Base-by-base conservation (phyloP, 2,113 vertebrate genomes). In the Coptodon rendalli region DNA sequence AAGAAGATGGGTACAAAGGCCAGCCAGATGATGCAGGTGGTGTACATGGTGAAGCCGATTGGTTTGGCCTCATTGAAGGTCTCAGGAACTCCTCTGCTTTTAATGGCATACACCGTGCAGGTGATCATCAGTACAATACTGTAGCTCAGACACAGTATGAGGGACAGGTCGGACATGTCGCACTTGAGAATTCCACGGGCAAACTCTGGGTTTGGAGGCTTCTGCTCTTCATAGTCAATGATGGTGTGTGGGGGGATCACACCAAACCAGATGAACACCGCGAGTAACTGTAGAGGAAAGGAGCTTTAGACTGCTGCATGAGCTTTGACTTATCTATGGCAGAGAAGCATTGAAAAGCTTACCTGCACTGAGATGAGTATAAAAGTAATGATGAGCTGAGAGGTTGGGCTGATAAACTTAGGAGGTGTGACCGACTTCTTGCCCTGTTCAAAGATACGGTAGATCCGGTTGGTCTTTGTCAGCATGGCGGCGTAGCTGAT, bases 1-100 rank as follows among this genome's bases (percentile, higher is more conserved):
- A 98, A 98, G 95, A 98, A 99, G 94, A 99, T 98, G 54, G 98
- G 98, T 0, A 98, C 97, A 9, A 98, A 98, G 9, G 98, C 97
- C 85, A 98, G 92, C 98, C 98, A 98, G 94, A 98, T 85, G 84
- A 98, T 97, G 82, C 97, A 98, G 24, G 97, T 97, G 31, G 97
- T 98, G 91, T 98, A 98, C 97, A 98, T 98, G 95, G 97, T 97
- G 90, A 98, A 97, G 86, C 97, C 97, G 0, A 98, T 98, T 82
- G 98, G 97, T 68, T 98, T 98, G 83, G 98, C 98, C 92, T 98
- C 98, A 0, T 98, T 98, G 96, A 99, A 99, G 92, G 96, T 97
- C 95, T 98, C 97, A 0, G 98, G 98, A 50, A 99, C 98, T 0
- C 97, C 97, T 0, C 98, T 96, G 78, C 97, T 97, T 84, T 98